Evolutionary conservation across 2,888 invertebrate genomes (phyloP).

Genomic region (Diadegma fenestrale): DNA sequence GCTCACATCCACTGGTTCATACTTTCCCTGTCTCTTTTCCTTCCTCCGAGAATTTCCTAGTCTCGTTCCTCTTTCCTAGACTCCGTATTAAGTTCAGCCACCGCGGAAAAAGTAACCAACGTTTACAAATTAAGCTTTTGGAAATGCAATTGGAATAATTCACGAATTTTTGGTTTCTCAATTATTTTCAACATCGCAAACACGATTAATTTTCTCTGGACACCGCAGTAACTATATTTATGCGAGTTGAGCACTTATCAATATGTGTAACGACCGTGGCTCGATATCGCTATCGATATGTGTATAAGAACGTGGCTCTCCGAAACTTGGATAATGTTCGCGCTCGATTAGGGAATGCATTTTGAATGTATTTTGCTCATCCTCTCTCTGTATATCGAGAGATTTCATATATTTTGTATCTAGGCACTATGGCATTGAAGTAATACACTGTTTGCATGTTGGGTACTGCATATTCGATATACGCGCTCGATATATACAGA

Average conservation of each 20-base stretch:
- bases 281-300: no score
- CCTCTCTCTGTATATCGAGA: not conserved
- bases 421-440: not conserved
- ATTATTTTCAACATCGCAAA: not conserved
- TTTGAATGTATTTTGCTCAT: constrained; percentile 19
- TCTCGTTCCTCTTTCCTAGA: not conserved
- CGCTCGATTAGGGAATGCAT: constrained; percentile 69
- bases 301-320: constrained; percentile 32
- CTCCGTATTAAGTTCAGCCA: not conserved
- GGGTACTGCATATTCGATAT: constrained; percentile 5
- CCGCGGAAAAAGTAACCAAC: not conserved
- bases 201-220: not conserved
- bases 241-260: not conserved
- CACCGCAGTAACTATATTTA: not conserved
- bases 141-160: not conserved
- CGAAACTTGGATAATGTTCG: constrained; percentile 69
- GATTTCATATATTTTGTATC: constrained; percentile 14
- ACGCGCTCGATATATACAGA: constrained; percentile 4
- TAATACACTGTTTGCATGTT: constrained; percentile 26
- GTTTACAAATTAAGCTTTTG: not conserved
- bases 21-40: not conserved
- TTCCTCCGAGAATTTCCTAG: not conserved
- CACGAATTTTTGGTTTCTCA: not conserved
- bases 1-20: not conserved
- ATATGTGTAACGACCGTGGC: no score